phyloP scores from a whole-genome alignment of 2,113 vertebrate genomes.

The Tupaia chinensis region DNA sequence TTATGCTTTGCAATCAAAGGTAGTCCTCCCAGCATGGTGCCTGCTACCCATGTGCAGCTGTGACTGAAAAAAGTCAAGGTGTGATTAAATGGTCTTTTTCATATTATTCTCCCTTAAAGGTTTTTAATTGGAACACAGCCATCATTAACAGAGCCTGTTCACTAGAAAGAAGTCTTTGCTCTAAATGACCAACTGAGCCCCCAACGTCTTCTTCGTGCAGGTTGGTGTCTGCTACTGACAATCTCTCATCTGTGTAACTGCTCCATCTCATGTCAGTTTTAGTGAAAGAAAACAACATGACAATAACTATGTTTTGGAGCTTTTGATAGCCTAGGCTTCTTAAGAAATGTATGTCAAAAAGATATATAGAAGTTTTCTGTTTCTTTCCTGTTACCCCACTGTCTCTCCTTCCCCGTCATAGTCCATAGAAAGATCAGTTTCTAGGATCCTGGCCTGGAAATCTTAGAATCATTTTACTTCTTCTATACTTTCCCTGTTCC shows the following conservation, averaged over 20 bases:
- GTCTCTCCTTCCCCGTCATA: no score
- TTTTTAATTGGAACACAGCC: constrained; percentile 60
- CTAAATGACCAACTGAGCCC: constrained; percentile 19
- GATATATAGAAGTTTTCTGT: neutral
- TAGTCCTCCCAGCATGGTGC: constrained; percentile 44
- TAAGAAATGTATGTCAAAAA: neutral
- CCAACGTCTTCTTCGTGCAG: neutral
- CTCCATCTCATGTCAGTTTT: neutral
- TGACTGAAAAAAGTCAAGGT: constrained; percentile 66
- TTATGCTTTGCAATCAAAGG: constrained; percentile 76
- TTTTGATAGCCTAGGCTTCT: neutral
- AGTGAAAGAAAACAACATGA: constrained; percentile 34
- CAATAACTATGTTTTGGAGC: neutral
- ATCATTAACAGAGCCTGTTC: constrained; percentile 49
- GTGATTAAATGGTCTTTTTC: constrained; percentile 75
- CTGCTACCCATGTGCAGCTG: constrained; percentile 53
- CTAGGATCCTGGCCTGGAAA: neutral
- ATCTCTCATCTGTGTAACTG: neutral
- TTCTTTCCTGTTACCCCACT: no score
- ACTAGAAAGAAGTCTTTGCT: constrained; percentile 35
- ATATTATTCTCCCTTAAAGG: constrained; percentile 62
- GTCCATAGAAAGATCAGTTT: neutral
- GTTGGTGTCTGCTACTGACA: neutral
- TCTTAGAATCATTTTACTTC: neutral
- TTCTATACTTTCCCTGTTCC: neutral